A percentile compares a stretch with the other conserved stretches of the same genome.
Evolutionary conservation across 2,888 invertebrate genomes (phyloP).

Genomic region (Pemphredon lugubris): DNA sequence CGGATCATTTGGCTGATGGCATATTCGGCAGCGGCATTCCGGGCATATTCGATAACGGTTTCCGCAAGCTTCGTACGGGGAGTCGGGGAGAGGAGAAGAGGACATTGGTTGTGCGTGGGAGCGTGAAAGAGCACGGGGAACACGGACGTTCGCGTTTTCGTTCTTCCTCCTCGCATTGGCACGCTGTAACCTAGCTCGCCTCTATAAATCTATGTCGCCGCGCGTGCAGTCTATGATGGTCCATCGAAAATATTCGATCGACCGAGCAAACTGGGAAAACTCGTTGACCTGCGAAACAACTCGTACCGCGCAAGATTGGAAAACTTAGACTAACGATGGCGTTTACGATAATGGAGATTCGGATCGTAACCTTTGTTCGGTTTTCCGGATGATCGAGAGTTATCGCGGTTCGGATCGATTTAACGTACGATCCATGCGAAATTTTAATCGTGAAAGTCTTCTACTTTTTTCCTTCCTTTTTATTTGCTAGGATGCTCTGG

Average conservation of each 20-base stretch:
- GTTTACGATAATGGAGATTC: conserved; percentile 24
- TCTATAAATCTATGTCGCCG: conserved; percentile 43
- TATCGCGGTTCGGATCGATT: too few relatives aligned
- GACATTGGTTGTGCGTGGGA: conserved; percentile 1
- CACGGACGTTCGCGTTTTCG: conserved; percentile 14
- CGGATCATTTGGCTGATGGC: conserved; percentile 76
- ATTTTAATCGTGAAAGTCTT: too few relatives aligned
- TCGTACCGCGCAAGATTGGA: conserved; percentile 34
- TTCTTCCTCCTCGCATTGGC: conserved; percentile 32
- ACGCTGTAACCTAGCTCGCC: conserved; percentile 43
- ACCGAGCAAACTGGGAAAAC: conserved; percentile 46
- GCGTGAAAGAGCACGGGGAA: conserved; percentile 2
- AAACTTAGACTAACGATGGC: conserved; percentile 22
- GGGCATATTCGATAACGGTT: conserved; percentile 71
- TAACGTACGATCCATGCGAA: too few relatives aligned
- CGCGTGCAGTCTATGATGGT: conserved; percentile 16
- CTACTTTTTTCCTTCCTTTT: too few relatives aligned
- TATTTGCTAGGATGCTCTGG: too few relatives aligned
- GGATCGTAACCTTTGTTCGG: background rate
- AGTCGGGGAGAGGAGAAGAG: conserved; percentile 2
- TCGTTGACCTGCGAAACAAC: conserved; percentile 52
- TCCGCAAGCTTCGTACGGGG: conserved; percentile 27
- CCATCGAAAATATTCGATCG: conserved; percentile 51
- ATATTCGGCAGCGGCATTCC: conserved; percentile 72
- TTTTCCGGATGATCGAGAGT: too few relatives aligned